These are phyloP conservation scores for Neoscelio sp. DNA, from an alignment of 2,888 invertebrate genomes.

Conservation along the genomic window DNA sequence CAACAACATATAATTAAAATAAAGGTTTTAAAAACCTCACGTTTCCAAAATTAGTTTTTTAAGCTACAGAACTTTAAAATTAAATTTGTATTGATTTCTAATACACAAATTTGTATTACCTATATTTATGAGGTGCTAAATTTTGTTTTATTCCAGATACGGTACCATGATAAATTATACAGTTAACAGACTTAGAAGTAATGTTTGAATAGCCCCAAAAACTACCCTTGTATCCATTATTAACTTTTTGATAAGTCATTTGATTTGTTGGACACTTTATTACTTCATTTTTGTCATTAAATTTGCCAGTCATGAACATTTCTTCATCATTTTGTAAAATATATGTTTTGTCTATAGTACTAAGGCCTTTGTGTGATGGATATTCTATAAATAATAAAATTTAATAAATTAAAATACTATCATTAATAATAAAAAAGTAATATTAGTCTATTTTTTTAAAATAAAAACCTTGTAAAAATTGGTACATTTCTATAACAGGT, in stretches of 20 bases:
- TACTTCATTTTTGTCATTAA: conserved; percentile 92
- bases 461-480: conserved; percentile 88
- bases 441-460: conserved; percentile 5
- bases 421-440: neutral
- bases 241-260: conserved; percentile 76
- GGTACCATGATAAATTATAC: conserved; percentile 93
- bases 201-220: conserved; percentile 91
- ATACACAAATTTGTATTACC: conserved; percentile 80
- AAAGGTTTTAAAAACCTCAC: no score
- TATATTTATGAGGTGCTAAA: conserved; percentile 83
- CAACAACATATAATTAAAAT: neutral
- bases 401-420: conserved; percentile 8
- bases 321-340: conserved; percentile 93
- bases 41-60: no score
- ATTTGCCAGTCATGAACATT: conserved; percentile 92
- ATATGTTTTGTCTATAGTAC: conserved; percentile 90
- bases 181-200: conserved; percentile 87
- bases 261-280: conserved; percentile 79
- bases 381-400: conserved; percentile 81
- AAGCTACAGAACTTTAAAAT: no score
- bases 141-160: conserved; percentile 87
- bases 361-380: conserved; percentile 78
- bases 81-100: no score
- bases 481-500: conserved; percentile 94
- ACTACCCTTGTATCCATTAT: conserved; percentile 83